A percentile compares a stretch with the other conserved stretches of the same genome.
Evolutionary conservation across 2,888 invertebrate genomes (phyloP).

Genomic region (Macroteleia sp.): DNA sequence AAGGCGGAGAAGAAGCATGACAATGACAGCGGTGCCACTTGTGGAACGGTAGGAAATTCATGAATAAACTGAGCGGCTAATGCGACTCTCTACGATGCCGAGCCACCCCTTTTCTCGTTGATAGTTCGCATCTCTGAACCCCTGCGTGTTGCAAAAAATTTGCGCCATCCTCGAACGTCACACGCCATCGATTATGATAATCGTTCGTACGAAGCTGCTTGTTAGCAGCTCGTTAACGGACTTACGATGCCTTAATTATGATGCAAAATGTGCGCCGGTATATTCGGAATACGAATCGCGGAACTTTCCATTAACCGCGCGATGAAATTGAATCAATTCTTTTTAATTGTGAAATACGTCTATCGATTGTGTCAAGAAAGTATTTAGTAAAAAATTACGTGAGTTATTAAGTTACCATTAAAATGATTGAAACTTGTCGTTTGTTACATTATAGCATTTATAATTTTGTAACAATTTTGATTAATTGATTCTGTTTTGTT

Average conservation of each 20-base stretch:
- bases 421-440: no score
- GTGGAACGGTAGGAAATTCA: conserved; percentile 42
- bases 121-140: conserved; percentile 18
- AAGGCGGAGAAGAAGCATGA: no score
- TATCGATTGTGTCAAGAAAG: no score
- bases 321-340: conserved; percentile 7
- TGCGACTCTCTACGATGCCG: conserved; percentile 25
- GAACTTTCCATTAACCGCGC: conserved; percentile 20
- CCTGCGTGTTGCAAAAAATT: conserved; percentile 24
- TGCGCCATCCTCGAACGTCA: conserved; percentile 33
- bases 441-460: no score
- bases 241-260: conserved; percentile 34
- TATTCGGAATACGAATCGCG: conserved; percentile 20
- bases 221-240: conserved; percentile 53
- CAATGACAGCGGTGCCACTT: no score
- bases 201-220: conserved; percentile 44
- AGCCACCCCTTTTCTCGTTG: conserved; percentile 18
- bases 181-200: conserved; percentile 58
- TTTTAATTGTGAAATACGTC: conserved; percentile 7
- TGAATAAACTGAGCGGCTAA: conserved; percentile 48
- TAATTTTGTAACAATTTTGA: no score
- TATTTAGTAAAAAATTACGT: no score
- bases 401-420: no score
- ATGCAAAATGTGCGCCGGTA: conserved; percentile 23
- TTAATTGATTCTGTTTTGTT: no score